Evolutionary conservation across 53 echinoderm and acorn worm genomes (phyloP).

Genomic region (Henricia sp.): DNA sequence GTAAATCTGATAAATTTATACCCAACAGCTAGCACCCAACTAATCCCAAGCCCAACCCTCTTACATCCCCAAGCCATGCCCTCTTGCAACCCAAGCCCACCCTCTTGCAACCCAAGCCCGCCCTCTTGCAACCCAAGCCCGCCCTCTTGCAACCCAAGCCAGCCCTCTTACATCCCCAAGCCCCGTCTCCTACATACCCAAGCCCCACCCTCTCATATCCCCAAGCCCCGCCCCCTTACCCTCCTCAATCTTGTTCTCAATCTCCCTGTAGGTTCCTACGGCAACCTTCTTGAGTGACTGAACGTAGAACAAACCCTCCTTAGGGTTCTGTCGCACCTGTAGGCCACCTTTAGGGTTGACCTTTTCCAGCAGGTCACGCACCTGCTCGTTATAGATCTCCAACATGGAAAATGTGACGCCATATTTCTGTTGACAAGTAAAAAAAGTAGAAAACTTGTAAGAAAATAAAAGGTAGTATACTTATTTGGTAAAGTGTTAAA

Average conservation of each 20-base stretch:
- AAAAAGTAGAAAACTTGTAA: neutral
- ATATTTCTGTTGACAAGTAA: slow-evolving; percentile 78
- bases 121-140: no score
- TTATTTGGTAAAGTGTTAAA: no score
- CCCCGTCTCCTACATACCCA: neutral
- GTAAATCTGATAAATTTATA: no score
- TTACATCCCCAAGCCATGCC: neutral
- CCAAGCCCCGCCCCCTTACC: slow-evolving; percentile 51
- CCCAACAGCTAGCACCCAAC: no score
- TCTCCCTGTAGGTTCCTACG: slow-evolving; percentile 97
- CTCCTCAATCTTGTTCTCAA: slow-evolving; percentile 92
- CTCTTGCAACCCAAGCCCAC: no score
- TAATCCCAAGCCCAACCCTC: slow-evolving; percentile 10
- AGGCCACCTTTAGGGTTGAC: slow-evolving; percentile 96
- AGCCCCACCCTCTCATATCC: neutral
- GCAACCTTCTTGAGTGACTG: slow-evolving; percentile 91
- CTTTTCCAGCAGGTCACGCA: slow-evolving; percentile 95
- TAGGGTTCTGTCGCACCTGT: slow-evolving; percentile 93
- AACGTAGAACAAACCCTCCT: slow-evolving; percentile 95
- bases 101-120: no score
- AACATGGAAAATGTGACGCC: slow-evolving; percentile 98
- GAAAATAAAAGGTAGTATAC: no score
- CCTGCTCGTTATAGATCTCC: slow-evolving; percentile 99
- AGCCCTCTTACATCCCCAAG: neutral
- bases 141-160: neutral